A percentile compares a stretch with the other conserved stretches of the same genome.
phyloP scores from a whole-genome alignment of 2,113 vertebrate species.

The Serinus canaria region DNA sequence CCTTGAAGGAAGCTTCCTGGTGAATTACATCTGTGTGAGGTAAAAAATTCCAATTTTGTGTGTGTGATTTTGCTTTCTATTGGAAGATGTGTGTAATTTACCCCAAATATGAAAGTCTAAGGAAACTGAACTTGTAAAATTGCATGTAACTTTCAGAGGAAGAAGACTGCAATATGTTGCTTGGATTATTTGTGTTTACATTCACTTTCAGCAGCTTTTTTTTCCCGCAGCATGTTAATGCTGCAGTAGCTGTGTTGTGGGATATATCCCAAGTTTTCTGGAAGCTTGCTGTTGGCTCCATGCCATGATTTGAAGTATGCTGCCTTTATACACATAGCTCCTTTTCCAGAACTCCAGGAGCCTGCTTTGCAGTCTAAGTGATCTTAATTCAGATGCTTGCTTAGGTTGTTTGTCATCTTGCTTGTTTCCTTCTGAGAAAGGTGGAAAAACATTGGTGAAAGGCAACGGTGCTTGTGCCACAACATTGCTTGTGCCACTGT shows the following conservation, averaged over 20 bases:
- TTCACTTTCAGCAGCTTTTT: background rate
- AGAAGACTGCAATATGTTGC: background rate
- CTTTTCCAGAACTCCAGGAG: background rate
- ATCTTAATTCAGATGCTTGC: background rate
- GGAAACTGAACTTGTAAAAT: background rate
- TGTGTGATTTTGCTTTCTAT: background rate
- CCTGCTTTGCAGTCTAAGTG: background rate
- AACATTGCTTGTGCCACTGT: background rate
- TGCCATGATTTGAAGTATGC: background rate
- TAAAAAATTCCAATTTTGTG: background rate
- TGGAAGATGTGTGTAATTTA: background rate
- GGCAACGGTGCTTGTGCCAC: accelerated
- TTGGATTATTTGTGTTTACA: accelerated
- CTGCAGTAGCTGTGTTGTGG: background rate
- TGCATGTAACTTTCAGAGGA: background rate
- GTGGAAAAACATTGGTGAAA: background rate
- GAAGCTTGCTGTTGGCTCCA: background rate
- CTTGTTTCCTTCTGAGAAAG: background rate
- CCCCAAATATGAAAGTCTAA: background rate
- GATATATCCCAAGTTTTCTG: background rate
- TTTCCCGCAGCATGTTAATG: background rate
- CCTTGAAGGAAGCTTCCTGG: background rate
- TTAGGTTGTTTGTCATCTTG: background rate
- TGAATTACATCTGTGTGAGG: background rate
- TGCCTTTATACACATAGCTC: background rate